Conservation (phyloP, 2,797 vertebrate species). For the Buceros bicornis region DNA sequence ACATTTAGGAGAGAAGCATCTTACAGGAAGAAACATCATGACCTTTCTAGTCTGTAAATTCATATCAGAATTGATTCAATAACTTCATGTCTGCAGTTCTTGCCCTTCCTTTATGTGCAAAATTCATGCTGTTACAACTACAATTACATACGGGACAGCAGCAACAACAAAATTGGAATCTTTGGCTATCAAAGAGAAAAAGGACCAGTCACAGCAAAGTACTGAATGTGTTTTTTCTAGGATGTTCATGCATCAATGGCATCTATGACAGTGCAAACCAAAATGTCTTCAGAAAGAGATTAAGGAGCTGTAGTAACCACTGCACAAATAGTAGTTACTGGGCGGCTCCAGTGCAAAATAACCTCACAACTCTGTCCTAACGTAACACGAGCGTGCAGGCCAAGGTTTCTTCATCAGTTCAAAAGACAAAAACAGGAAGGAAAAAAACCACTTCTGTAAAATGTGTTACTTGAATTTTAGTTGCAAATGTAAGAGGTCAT, state of each 20-base stretch:
- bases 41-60: not conserved
- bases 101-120: not conserved
- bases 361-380: slow-evolving; percentile 13
- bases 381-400: not conserved
- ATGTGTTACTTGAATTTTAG: not conserved
- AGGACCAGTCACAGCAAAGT: not conserved
- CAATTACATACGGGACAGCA: not conserved
- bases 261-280: not conserved
- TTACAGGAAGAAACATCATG: not conserved
- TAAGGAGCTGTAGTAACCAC: slow-evolving; percentile 32
- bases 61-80: not conserved
- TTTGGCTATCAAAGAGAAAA: not conserved
- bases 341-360: not conserved
- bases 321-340: slow-evolving; percentile 27
- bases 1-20: not conserved
- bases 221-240: not conserved
- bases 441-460: slow-evolving; percentile 12
- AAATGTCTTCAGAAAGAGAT: slow-evolving; percentile 31
- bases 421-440: not conserved
- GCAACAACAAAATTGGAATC: not conserved
- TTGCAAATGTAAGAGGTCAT: not conserved
- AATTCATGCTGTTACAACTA: not conserved
- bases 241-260: not conserved
- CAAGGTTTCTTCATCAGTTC: slow-evolving; percentile 18
- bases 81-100: not conserved